These are phyloP conservation scores for Coelopa frigida DNA, from an alignment of 1,140 invertebrate species.

Conservation along the genomic window DNA sequence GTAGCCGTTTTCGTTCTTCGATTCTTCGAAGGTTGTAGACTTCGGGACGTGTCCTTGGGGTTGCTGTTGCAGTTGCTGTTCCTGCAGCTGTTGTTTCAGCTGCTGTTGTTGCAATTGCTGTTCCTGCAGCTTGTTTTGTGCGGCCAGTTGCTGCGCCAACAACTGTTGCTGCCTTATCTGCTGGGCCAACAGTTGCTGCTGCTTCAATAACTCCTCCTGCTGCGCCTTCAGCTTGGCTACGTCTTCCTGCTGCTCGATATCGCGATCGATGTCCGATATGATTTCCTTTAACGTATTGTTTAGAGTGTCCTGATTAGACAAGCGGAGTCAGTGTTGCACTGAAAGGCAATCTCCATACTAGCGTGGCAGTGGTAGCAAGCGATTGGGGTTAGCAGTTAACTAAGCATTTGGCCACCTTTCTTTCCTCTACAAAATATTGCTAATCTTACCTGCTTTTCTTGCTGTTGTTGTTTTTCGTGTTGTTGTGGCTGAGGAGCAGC, in stretches of 20 bases:
- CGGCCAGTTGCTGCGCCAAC: conserved; percentile 24
- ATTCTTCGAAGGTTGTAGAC: conserved; percentile 11
- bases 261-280: conserved; percentile 54
- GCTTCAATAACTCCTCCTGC: conserved; percentile 26
- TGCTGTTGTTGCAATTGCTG: conserved; percentile 14
- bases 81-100: conserved; percentile 1
- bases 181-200: conserved; percentile 28
- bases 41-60: conserved; percentile 7
- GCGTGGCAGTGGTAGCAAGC: too few species aligned
- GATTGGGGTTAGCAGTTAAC: background rate
- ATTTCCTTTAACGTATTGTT: conserved; percentile 54
- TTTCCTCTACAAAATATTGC: background rate
- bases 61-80: conserved; percentile 3
- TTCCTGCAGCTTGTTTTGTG: conserved; percentile 21
- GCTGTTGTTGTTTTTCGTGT: background rate
- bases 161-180: conserved; percentile 33
- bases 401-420: too few species aligned
- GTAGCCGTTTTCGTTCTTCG: background rate
- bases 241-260: conserved; percentile 44
- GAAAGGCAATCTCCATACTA: background rate
- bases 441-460: background rate
- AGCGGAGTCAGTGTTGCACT: background rate
- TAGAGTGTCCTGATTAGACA: conserved; percentile 47
- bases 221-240: conserved; percentile 27
- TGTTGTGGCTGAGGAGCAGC: background rate